Evolutionary conservation across 2,113 vertebrate species (phyloP).

Genomic region (Sylvia atricapilla): DNA sequence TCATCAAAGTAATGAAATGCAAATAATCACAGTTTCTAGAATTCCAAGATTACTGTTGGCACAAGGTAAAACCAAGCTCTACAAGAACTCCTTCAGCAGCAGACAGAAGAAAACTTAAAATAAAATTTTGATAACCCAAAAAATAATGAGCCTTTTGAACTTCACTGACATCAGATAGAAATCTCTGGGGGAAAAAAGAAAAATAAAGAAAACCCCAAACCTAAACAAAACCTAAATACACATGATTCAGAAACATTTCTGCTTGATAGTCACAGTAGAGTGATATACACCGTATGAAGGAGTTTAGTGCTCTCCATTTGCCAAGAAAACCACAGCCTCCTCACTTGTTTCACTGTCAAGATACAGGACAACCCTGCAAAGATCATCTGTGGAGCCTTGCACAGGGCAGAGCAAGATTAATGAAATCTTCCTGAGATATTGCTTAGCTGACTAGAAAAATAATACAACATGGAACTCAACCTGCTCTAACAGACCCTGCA

Average conservation of each 20-base stretch:
- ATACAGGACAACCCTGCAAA: not conserved
- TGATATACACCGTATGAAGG: not conserved
- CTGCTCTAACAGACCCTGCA: not conserved
- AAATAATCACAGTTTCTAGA: slow-evolving; percentile 24
- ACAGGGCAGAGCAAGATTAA: not conserved
- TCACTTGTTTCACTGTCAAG: not conserved
- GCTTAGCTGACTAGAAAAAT: not conserved
- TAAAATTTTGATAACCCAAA: not conserved
- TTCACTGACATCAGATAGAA: not conserved
- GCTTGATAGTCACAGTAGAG: not conserved
- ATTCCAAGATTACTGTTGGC: slow-evolving; percentile 14
- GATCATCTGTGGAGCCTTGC: not conserved
- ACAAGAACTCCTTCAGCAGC: not conserved
- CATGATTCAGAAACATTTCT: not conserved
- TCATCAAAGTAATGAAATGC: not conserved
- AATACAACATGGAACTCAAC: not conserved
- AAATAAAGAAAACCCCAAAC: not conserved
- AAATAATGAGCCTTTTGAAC: not conserved
- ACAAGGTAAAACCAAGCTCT: slow-evolving; percentile 16
- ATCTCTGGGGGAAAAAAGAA: not conserved
- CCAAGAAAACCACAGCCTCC: not conserved
- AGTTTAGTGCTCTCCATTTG: not conserved
- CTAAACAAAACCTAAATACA: not conserved
- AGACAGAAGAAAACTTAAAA: not conserved
- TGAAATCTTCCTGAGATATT: not conserved